Evolutionary conservation across 2,113 vertebrate species (phyloP).

Genomic region (Melanocharis versteri): DNA sequence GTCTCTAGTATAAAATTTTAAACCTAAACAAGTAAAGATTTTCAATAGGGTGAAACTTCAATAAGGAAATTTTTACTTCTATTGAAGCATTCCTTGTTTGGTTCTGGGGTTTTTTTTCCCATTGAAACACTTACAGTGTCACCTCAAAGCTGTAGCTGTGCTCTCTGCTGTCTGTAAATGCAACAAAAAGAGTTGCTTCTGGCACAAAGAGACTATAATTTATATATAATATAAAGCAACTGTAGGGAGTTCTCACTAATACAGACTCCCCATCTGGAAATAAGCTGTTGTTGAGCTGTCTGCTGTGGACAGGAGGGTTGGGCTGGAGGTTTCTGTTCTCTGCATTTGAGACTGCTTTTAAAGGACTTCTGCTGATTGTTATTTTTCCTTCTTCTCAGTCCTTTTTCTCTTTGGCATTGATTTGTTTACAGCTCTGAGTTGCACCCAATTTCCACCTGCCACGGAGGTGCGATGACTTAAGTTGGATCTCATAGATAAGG

Average conservation of each 20-base stretch:
- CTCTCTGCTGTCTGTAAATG: conserved; percentile 7
- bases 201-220: background rate
- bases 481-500: background rate
- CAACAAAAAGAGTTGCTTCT: background rate
- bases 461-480: background rate
- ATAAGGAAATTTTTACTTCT: background rate
- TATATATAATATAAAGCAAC: background rate
- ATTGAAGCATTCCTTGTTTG: background rate
- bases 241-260: background rate
- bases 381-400: background rate
- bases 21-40: background rate
- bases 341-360: background rate
- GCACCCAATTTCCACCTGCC: background rate
- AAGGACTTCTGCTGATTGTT: background rate
- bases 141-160: background rate
- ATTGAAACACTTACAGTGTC: background rate
- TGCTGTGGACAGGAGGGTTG: background rate
- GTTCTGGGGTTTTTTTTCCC: background rate
- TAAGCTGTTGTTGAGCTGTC: background rate
- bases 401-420: background rate
- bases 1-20: background rate
- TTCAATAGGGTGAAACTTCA: background rate
- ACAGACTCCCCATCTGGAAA: background rate
- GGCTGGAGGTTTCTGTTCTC: background rate
- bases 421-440: background rate